phyloP scores from a whole-genome alignment of 2,113 vertebrate species.

The Chloropsis cyanopogon region DNA sequence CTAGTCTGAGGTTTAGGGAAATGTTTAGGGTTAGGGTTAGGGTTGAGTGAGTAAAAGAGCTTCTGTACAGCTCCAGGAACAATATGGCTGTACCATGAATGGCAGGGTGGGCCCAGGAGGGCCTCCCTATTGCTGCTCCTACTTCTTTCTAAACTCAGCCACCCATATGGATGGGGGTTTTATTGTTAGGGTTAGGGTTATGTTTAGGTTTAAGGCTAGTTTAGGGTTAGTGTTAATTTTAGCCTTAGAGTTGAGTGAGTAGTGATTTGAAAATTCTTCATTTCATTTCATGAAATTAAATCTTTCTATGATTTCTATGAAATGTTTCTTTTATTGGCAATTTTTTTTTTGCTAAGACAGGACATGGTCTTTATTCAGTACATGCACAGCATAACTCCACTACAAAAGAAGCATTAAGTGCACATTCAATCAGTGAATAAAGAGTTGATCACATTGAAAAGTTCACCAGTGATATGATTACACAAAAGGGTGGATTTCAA shows the following conservation, averaged over 20 bases:
- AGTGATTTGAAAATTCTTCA: neutral
- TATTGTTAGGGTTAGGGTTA: neutral
- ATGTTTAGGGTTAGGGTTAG: neutral
- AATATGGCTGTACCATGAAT: neutral
- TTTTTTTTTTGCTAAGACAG: neutral
- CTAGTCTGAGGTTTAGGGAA: neutral
- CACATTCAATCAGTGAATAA: neutral
- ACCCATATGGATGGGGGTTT: too few species aligned
- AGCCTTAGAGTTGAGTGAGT: neutral
- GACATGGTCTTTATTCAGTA: neutral
- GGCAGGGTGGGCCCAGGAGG: neutral
- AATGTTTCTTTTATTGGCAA: fast-evolving
- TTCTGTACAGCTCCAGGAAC: neutral
- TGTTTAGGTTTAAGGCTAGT: neutral
- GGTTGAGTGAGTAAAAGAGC: neutral
- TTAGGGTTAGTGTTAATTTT: neutral
- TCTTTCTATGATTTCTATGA: neutral
- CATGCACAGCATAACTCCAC: fast-evolving
- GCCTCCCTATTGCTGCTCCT: neutral
- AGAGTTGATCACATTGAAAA: neutral
- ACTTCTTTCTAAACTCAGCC: neutral
- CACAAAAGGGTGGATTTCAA: neutral
- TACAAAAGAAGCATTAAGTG: neutral
- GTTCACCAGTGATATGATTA: neutral
- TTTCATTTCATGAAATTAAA: neutral